Evolutionary conservation across 1,140 invertebrate species (phyloP), one percentile per base, ranked within the genome.

Genomic region (Ostrea denselamellosa): DNA sequence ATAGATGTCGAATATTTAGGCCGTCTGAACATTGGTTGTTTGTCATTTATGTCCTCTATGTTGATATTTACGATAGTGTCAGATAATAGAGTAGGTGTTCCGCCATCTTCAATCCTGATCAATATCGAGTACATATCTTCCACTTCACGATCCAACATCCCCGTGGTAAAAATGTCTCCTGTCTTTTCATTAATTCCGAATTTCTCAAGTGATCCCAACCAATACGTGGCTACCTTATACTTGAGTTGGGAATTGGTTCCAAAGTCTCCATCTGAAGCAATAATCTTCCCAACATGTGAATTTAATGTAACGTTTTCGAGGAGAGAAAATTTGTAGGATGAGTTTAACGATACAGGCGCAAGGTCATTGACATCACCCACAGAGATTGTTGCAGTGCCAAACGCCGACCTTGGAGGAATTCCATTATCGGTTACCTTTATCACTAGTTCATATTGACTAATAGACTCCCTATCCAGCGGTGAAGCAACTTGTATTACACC

Each of bases 1-100:
- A 99, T 97, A 51, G 96, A 97, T 12, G 93, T 95, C 25, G 92
- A 90, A 91, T 96, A 96, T n/a, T 91, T 90, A 7, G 89, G 77
- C 62, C 94, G 90, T 14, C 90, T 89, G 90, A 96, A 96, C 8
- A 92, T 87, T 0, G 95, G 95, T 14, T 85, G 54, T 88, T 94
- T 94, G 88, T 94, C 94, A 89, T 94, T 94, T 44, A 91, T 85
- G 89, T 94, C 94, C 19, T 52, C 86, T 34, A 94, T 86, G 56
- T 71, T 86, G 25, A 94, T 92, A 51, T 87, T 92, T 4, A 94
- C 91, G 25, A 90, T 91, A 8, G 87, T 90, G 25, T 89, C 85
- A 25, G 88, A 71, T 22, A 86, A 89, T 14, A 88, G 85, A 28
- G 71, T 58, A n/a, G 92, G 90, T 8, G 87, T 85, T 19, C 92